Evolutionary conservation across 2,113 vertebrate species (phyloP).

Genomic region (Megatriorchis doriae): DNA sequence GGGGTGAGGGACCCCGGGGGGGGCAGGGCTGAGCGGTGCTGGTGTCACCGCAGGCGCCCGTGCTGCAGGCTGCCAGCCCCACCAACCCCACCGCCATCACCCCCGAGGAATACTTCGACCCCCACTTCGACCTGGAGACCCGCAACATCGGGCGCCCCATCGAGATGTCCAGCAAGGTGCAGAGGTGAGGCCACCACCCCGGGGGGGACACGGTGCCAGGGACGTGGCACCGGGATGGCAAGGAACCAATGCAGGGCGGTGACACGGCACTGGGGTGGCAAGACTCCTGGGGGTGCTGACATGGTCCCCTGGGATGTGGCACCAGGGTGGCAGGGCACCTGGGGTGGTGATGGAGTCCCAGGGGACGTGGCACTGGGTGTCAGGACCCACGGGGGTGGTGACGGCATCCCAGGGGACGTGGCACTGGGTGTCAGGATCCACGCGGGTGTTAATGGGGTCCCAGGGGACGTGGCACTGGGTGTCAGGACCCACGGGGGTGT

Average conservation of each 20-base stretch:
- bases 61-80: conserved; percentile 83
- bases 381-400: no score
- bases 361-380: no score
- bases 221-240: fast-evolving
- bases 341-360: fast-evolving
- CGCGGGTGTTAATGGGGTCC: fast-evolving
- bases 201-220: neutral
- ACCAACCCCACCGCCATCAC: conserved; percentile 88
- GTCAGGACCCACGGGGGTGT: no score
- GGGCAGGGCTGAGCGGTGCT: neutral
- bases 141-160: conserved; percentile 89
- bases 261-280: fast-evolving
- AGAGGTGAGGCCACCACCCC: conserved; percentile 77
- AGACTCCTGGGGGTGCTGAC: no score
- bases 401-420: no score
- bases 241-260: neutral
- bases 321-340: no score
- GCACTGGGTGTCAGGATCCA: no score
- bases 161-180: conserved; percentile 92
- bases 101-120: conserved; percentile 91
- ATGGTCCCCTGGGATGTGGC: no score
- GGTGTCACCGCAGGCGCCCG: conserved; percentile 69
- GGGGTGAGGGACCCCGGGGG: no score
- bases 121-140: conserved; percentile 73
- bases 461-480: no score